Conservation (phyloP, 2,113 vertebrate species). For the Trichechus manatus region DNA sequence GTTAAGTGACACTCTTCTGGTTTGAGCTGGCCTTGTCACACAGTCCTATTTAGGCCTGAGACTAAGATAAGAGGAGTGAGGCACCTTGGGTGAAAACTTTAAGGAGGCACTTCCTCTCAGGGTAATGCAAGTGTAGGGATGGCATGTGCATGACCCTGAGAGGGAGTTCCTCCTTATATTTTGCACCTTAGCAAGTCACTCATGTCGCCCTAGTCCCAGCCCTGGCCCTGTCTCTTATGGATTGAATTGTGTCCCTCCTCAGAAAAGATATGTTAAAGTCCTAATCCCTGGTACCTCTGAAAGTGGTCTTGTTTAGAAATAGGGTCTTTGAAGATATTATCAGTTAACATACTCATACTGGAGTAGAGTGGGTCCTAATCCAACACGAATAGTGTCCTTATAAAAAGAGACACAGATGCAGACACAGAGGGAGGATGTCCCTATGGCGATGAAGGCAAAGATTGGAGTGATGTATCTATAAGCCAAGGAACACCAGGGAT, state of each 20-base stretch:
- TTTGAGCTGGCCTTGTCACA: neutral
- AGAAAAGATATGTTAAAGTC: neutral
- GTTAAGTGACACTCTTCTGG: neutral
- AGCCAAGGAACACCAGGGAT: neutral
- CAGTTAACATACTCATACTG: neutral
- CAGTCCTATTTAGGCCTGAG: neutral
- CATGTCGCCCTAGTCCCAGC: neutral
- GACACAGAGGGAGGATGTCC: neutral
- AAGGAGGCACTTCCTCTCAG: neutral
- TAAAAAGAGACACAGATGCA: neutral
- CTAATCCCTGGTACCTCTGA: neutral
- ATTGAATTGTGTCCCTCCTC: neutral
- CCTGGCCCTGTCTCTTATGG: neutral
- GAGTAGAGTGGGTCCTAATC: neutral
- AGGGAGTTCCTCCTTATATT: neutral
- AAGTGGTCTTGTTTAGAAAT: neutral
- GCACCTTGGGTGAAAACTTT: neutral
- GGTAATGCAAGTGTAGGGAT: neutral
- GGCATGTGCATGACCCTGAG: neutral
- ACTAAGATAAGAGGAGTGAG: neutral
- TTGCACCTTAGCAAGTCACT: neutral
- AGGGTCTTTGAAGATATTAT: neutral
- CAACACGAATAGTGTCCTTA: neutral
- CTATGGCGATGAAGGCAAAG: neutral
- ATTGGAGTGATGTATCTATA: neutral